Evolutionary conservation across 2,113 vertebrate genomes (phyloP), one percentile per base, ranked within the genome.

Genomic region (Eubucco bourcierii): DNA sequence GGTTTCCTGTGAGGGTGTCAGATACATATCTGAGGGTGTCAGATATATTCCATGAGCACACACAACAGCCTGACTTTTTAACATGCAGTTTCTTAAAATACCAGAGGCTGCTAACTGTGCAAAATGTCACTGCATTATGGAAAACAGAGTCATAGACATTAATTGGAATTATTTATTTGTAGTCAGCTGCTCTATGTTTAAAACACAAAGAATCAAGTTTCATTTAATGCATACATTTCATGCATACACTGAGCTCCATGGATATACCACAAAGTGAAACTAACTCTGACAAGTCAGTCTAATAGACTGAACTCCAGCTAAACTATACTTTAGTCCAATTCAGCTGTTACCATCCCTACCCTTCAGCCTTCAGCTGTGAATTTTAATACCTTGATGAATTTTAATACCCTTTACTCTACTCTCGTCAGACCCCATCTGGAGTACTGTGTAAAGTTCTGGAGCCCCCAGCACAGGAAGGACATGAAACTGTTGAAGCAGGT

Each of bases 1-100:
- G 60, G 66, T 66, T 91, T 78, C 81, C 67, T 85, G 68, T 88
- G 60, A 80, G 60, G 15, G 31, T 90, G 77, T 82, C 91, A 96
- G 56, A 87, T 73, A 77, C 15, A 68, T 41, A 37, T 37, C 37
- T 88, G 60, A 80, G 60, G 15, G 29, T 90, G 77, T 82, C 91
- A 96, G 56, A 87, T 73, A 77, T 16, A 68, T 37, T 84, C 39
- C 67, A 61, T 67, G 24, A 94, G 25, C 34, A 61, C 46, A 80
- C 33, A 12, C 3, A 63, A 12, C 3, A 63, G 28, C 58, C 63
- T 91, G 80, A 68, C 44, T 87, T 78, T 58, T 44, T 71, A 81
- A 95, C 92, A 68, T 82, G 20, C 11, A 70, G 24, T 67, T 90
- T 93, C 80, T 76, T 66, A 84, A 88, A 67, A 72, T 9, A 77